These are phyloP conservation scores for Cheilosia urbana DNA, from an alignment of 2,888 invertebrate species.

Conservation along the genomic window DNA sequence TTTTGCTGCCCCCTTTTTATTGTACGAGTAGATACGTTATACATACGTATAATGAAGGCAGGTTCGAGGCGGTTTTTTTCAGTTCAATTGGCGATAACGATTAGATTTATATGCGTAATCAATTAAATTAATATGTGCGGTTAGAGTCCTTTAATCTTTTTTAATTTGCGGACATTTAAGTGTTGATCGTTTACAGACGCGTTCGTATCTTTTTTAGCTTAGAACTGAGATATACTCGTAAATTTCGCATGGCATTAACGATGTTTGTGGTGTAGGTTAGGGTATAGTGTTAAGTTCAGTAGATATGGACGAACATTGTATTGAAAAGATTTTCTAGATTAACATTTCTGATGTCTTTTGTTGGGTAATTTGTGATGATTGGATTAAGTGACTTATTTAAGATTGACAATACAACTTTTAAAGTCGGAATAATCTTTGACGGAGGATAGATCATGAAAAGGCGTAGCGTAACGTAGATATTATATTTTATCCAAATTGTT, in stretches of 20 bases:
- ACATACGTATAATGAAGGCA: constrained; percentile 20
- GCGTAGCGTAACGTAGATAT: no score
- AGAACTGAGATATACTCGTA: background rate
- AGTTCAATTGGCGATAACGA: constrained; percentile 61
- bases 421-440: no score
- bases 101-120: constrained; percentile 67
- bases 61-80: constrained; percentile 65
- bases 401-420: no score
- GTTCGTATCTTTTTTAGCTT: background rate
- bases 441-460: no score
- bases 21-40: background rate
- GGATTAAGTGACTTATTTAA: no score
- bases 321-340: no score
- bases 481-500: no score
- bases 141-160: constrained; percentile 60
- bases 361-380: no score
- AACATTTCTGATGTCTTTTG: no score
- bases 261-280: background rate
- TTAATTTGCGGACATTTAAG: constrained; percentile 48
- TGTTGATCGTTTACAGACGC: constrained; percentile 2
- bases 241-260: background rate
- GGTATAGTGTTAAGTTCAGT: background rate
- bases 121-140: constrained; percentile 68
- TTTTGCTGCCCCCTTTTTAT: constrained; percentile 4
- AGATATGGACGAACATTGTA: no score